phyloP scores from a whole-genome alignment of 53 echinoderm and acorn worm genomes.

The Arbacia lixula region DNA sequence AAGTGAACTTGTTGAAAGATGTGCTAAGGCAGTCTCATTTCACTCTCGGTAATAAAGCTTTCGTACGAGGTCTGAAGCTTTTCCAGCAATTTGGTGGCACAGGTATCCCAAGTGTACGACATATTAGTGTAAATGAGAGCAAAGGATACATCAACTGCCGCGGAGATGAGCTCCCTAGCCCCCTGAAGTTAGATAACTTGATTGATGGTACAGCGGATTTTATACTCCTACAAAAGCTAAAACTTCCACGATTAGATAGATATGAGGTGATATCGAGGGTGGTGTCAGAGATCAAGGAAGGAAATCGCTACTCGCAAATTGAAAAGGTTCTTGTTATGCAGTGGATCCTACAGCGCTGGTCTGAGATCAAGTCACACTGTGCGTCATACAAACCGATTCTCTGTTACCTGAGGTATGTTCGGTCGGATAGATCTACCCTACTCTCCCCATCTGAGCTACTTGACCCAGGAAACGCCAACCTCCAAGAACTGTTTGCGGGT shows the following conservation, averaged over 20 bases:
- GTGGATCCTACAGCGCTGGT: neutral
- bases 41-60: neutral
- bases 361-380: neutral
- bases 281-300: neutral
- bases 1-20: neutral
- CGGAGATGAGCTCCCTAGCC: neutral
- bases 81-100: conserved; percentile 2
- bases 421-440: neutral
- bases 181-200: neutral
- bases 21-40: neutral
- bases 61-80: neutral
- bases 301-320: neutral
- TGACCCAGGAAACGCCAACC: conserved; percentile 41
- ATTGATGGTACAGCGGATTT: neutral
- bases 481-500: conserved; percentile 38
- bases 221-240: neutral
- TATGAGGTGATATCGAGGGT: neutral
- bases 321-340: neutral
- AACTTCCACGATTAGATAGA: neutral
- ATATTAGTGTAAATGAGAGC: too few species aligned
- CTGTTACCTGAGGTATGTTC: conserved; percentile 47
- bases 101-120: neutral
- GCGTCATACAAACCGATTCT: conserved; percentile 4
- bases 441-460: conserved; percentile 51
- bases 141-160: too few species aligned